phyloP scores from a whole-genome alignment of 2,113 vertebrate species.

The Campylorhamphus procurvoides region DNA sequence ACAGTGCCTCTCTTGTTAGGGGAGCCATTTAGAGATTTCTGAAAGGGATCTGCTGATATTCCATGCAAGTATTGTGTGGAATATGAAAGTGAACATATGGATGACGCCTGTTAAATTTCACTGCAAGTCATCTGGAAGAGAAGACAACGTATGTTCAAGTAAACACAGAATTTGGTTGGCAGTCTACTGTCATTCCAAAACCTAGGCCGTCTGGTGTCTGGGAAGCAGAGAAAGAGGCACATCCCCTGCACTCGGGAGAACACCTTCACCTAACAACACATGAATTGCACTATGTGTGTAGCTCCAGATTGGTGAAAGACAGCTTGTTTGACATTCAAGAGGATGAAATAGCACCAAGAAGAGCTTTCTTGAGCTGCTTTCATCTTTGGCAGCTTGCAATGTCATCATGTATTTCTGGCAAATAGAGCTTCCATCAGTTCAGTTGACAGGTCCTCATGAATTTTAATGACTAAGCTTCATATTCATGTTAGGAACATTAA shows the following conservation, averaged over 20 bases:
- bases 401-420: constrained; percentile 73
- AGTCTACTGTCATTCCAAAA: constrained; percentile 58
- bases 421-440: constrained; percentile 74
- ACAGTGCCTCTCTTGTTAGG: background rate
- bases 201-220: constrained; percentile 23
- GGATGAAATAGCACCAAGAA: constrained; percentile 65
- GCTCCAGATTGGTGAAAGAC: constrained; percentile 67
- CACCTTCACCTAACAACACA: constrained; percentile 4
- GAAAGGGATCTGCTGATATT: constrained; percentile 16
- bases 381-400: constrained; percentile 71
- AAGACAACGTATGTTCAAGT: constrained; percentile 59
- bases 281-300: background rate
- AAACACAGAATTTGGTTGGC: constrained; percentile 59
- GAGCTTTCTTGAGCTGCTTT: constrained; percentile 67
- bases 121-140: constrained; percentile 56
- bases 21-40: constrained; percentile 5
- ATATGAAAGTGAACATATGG: constrained; percentile 65
- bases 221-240: background rate
- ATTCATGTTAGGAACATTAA: constrained; percentile 66
- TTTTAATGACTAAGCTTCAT: constrained; percentile 75
- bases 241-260: background rate
- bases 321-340: constrained; percentile 69
- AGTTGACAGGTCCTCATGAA: constrained; percentile 78
- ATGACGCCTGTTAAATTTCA: constrained; percentile 49
- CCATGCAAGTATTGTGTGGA: constrained; percentile 45